A percentile compares a stretch with the other conserved stretches of the same genome.
Evolutionary conservation across 2,113 vertebrate species (phyloP).

Genomic region (Muscicapa adusta): DNA sequence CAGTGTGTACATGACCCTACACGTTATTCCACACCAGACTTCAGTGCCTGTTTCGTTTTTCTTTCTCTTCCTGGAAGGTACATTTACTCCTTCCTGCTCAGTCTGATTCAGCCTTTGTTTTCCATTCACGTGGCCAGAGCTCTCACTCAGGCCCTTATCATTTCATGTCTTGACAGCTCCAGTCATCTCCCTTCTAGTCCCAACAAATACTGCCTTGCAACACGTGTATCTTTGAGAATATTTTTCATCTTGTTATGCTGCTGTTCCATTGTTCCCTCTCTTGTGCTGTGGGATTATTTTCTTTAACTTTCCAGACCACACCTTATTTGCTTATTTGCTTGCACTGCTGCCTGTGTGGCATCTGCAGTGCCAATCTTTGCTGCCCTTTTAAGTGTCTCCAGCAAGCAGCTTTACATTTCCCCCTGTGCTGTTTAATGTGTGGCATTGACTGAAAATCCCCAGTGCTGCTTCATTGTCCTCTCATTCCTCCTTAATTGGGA

Average conservation of each 20-base stretch:
- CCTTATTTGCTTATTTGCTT: background rate
- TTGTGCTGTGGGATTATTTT: constrained; percentile 17
- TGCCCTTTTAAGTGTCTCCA: background rate
- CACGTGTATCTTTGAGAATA: background rate
- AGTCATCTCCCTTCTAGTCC: background rate
- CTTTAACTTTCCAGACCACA: background rate
- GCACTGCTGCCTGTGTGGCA: background rate
- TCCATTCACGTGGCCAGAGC: background rate
- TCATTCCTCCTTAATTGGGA: background rate
- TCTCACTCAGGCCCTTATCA: constrained; percentile 18
- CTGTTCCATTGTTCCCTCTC: constrained; percentile 9
- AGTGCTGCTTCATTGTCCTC: background rate
- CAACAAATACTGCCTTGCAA: constrained; percentile 32
- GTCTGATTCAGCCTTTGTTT: constrained; percentile 46
- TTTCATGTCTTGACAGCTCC: constrained; percentile 41
- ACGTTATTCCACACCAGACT: background rate
- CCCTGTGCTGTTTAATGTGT: background rate
- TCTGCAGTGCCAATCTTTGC: background rate
- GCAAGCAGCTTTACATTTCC: background rate
- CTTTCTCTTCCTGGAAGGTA: background rate
- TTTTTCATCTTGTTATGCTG: background rate
- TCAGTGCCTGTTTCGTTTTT: background rate
- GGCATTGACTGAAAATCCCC: background rate
- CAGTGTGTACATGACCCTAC: background rate
- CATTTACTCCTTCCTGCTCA: background rate